Evolutionary conservation across 2,797 vertebrate genomes (phyloP), one percentile per base, ranked within the genome.

Genomic region (Gymnoscopelus braueri): DNA sequence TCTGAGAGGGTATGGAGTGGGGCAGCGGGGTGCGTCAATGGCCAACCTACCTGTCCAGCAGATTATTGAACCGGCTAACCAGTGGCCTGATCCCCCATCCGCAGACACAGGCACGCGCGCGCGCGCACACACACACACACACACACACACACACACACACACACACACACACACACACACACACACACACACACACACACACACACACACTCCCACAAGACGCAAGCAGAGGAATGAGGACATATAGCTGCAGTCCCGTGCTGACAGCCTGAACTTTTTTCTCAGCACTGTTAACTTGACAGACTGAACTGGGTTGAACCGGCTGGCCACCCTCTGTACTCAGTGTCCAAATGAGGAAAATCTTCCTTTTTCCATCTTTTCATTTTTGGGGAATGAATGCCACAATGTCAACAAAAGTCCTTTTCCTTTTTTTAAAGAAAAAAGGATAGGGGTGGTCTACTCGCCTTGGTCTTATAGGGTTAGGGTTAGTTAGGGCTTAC

Each of bases 1-100:
- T 94, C 94, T 79, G 84, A 95, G 95, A 95, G 94, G 95, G 94
- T 44, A 44, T 44, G 39, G 39, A 44, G 39, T 44, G 39, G 39
- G 39, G 39, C 39, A 44, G 39, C 39, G 39, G 39, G 39, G 39
- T 44, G 81, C 92, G 94, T 95, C 95, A 93, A 77, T 82, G 95
- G 89, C 93, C 95, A 97, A 98, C 96, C 95, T 97, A 98, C 96
- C 96, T 98, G 96, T 97, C 96, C 95, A 91, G 90, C 91, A 94
- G 94, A 92, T 95, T 96, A 97, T 93, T 96, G 96, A 96, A 96
- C 95, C 57, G 88, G 88, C 95, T 96, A 96, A 95, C 95, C 94
- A 93, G 93, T 91, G 86, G 92, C 85, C n/a, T 91, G 66, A 91
- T 90, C 88, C 85, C 86, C 90, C 89, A 91, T 91, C 91, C 92